phyloP scores from a whole-genome alignment of 2,888 invertebrate genomes.

The Leptinotarsa tumamoca region DNA sequence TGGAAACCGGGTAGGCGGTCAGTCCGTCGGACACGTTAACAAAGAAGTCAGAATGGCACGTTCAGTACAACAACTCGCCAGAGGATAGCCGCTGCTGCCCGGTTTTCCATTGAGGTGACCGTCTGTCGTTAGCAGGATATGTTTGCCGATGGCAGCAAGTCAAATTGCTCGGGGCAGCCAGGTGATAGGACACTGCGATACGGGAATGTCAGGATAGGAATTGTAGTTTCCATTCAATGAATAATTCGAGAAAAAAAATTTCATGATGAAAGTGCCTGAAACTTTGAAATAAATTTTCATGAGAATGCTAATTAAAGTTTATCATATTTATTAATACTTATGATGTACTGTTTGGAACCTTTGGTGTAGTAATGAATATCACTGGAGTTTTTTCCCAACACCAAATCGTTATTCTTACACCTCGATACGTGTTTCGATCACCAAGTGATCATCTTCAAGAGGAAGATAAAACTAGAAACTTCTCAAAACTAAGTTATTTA shows the following conservation, averaged over 20 bases:
- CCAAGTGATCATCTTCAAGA: too few species aligned
- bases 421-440: too few species aligned
- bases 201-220: not conserved
- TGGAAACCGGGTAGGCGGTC: conserved; percentile 31
- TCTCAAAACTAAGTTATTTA: too few species aligned
- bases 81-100: conserved; percentile 32
- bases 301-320: too few species aligned
- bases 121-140: conserved; percentile 38
- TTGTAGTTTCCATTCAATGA: not conserved
- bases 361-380: too few species aligned
- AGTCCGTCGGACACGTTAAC: conserved; percentile 30
- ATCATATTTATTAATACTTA: too few species aligned
- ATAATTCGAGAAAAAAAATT: not conserved
- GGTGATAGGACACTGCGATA: not conserved
- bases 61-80: conserved; percentile 34
- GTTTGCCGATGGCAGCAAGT: conserved; percentile 40
- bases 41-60: conserved; percentile 38
- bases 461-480: too few species aligned
- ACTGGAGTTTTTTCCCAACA: too few species aligned
- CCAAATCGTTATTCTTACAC: too few species aligned
- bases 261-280: not conserved
- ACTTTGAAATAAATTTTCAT: not conserved
- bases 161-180: conserved; percentile 33
- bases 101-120: conserved; percentile 35
- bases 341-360: too few species aligned